phyloP scores from a whole-genome alignment of 2,113 vertebrate genomes.

The Ochotona princeps region DNA sequence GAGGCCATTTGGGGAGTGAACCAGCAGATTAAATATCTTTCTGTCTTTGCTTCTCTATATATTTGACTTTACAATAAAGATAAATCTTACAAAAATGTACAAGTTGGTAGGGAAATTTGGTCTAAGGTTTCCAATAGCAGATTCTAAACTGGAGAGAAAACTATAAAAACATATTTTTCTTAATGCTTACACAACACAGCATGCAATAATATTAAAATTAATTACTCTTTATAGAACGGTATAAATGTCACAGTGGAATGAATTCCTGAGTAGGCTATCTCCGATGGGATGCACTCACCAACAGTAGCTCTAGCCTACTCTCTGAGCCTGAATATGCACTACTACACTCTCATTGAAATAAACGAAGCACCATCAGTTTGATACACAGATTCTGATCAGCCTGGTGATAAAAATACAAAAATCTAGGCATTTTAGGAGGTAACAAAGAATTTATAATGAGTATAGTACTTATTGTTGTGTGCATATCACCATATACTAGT shows the following conservation, averaged over 20 bases:
- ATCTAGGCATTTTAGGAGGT: slow-evolving; percentile 3
- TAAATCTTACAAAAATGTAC: no score
- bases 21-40: no score
- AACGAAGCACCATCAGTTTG: neutral
- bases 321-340: neutral
- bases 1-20: no score
- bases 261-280: neutral
- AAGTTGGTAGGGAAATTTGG: neutral
- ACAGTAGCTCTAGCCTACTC: neutral
- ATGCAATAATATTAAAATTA: slow-evolving; percentile 29
- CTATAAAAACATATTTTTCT: neutral
- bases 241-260: slow-evolving; percentile 13
- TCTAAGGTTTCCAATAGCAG: slow-evolving; percentile 8
- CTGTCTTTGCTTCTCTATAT: no score
- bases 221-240: slow-evolving; percentile 48
- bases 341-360: neutral
- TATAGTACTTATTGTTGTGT: neutral
- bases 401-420: slow-evolving; percentile 6
- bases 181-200: neutral
- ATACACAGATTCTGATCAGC: slow-evolving; percentile 1
- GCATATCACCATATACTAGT: neutral
- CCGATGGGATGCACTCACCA: slow-evolving; percentile 5
- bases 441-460: neutral
- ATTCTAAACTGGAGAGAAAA: slow-evolving; percentile 23
- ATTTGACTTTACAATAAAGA: no score